Conservation (phyloP, 2,113 vertebrate species). For the Ictalurus furcatus region DNA sequence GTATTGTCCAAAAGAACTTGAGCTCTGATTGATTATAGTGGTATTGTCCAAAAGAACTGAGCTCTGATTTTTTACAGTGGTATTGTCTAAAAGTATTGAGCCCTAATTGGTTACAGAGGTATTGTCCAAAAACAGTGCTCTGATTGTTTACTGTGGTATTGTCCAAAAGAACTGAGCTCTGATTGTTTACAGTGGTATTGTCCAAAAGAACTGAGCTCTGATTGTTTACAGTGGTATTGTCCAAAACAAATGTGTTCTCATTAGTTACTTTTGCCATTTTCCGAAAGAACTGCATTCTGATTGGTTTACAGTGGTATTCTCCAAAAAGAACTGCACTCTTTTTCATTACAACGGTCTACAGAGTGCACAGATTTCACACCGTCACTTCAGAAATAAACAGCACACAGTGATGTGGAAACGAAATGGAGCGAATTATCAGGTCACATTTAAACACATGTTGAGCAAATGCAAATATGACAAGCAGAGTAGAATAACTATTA, state of each 20-base stretch:
- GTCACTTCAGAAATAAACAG: not conserved
- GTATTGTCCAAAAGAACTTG: not conserved
- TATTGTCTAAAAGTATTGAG: not conserved
- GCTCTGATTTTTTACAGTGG: not conserved
- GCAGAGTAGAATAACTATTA: not conserved
- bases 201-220: not conserved
- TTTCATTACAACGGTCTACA: not conserved
- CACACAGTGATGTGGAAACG: not conserved
- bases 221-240: not conserved
- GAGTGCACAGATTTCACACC: not conserved
- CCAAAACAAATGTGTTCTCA: not conserved
- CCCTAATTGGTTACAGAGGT: not conserved
- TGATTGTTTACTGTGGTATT: not conserved
- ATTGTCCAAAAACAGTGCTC: not conserved
- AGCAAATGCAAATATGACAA: not conserved
- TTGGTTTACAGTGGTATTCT: not conserved
- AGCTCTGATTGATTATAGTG: not conserved
- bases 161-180: not conserved
- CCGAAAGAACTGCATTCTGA: not conserved
- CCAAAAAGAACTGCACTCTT: not conserved
- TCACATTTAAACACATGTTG: conserved; percentile 3
- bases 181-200: not conserved
- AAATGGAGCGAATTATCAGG: not conserved
- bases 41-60: not conserved
- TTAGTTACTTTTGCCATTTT: not conserved